A percentile compares a stretch with the other conserved stretches of the same genome.
Conservation (phyloP, 2,113 vertebrate species). For the Notarius quadriscutis region DNA sequence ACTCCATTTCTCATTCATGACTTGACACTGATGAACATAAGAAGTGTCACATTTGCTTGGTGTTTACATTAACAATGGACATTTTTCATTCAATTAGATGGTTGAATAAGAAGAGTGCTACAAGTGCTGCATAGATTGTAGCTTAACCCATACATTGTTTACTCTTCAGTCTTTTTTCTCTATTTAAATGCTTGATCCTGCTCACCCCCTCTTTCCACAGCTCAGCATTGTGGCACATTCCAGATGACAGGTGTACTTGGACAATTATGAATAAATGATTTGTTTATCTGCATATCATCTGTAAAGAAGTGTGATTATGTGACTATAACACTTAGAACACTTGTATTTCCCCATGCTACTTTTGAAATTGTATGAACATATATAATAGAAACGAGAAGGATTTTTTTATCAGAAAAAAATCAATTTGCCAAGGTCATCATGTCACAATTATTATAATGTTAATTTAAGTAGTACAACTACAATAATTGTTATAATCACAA, state of each 20-base stretch:
- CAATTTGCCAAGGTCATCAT: neutral
- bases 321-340: neutral
- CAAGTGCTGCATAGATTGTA: neutral
- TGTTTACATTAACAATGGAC: neutral
- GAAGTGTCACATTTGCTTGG: conserved; percentile 13
- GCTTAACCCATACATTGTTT: neutral
- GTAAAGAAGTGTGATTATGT: neutral
- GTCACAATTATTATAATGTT: neutral
- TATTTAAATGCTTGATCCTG: neutral
- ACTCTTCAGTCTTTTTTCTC: neutral
- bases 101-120: neutral
- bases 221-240: neutral
- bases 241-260: neutral
- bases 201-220: too few species aligned
- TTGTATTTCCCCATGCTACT: too few species aligned
- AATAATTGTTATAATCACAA: neutral
- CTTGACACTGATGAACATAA: conserved; percentile 19
- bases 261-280: neutral
- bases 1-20: conserved; percentile 27
- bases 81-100: conserved; percentile 34
- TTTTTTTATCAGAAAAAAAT: neutral
- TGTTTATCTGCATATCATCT: neutral
- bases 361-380: neutral
- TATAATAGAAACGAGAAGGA: neutral
- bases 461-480: neutral